Evolutionary conservation across 2,113 vertebrate species (phyloP).

Genomic region (Morone chrysops): DNA sequence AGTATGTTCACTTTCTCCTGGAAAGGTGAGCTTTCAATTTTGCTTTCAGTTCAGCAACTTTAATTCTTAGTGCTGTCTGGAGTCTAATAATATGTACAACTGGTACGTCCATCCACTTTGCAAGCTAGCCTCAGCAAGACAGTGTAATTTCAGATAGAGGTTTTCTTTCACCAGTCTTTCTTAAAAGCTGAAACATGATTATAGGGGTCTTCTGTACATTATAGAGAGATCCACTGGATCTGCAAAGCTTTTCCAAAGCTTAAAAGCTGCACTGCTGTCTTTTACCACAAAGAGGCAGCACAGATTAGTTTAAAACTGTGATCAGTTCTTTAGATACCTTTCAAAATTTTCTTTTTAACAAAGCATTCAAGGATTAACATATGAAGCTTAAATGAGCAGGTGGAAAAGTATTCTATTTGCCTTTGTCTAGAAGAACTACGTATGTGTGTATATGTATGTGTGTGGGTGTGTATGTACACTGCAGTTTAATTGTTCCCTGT

Average conservation of each 20-base stretch:
- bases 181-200: conserved; percentile 1
- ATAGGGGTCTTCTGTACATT: background rate
- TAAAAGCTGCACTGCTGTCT: conserved; percentile 12
- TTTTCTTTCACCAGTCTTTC: background rate
- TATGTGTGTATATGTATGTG: background rate
- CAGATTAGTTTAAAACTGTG: background rate
- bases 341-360: background rate
- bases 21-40: conserved; percentile 62
- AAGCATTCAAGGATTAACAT: background rate
- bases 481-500: conserved; percentile 19
- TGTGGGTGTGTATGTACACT: background rate
- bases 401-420: too few species aligned
- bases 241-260: background rate
- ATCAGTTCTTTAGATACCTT: background rate
- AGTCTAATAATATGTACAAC: background rate
- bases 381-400: too few species aligned
- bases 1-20: conserved; percentile 65
- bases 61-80: background rate
- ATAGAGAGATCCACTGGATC: background rate
- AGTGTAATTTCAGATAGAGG: background rate
- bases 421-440: too few species aligned
- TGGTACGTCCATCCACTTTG: background rate
- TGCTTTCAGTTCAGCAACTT: background rate
- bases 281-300: conserved; percentile 49
- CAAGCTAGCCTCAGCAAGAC: background rate